Conservation (phyloP, 2,888 invertebrate genomes). For the Galerucella nymphaeae region DNA sequence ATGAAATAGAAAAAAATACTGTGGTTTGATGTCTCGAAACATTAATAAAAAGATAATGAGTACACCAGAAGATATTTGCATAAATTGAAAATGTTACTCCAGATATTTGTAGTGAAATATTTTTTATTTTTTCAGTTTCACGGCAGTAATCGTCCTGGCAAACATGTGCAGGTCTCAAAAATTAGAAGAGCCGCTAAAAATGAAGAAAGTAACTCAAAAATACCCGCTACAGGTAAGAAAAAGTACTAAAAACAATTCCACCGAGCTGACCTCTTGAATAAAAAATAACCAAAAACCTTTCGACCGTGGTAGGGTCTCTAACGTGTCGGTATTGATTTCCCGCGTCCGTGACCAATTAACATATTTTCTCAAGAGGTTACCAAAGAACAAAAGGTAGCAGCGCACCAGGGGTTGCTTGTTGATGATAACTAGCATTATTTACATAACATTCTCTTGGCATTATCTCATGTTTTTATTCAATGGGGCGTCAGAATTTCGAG, state of each 20-base stretch:
- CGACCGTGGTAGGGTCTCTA: background rate
- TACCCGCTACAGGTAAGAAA: constrained; percentile 56
- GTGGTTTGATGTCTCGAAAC: no score
- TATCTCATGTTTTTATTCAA: constrained; percentile 45
- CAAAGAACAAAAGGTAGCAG: constrained; percentile 29
- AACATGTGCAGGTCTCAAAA: constrained; percentile 54
- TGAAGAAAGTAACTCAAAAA: constrained; percentile 48
- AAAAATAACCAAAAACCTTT: background rate
- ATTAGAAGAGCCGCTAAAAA: constrained; percentile 44
- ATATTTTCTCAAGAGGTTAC: constrained; percentile 22
- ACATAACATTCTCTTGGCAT: constrained; percentile 46
- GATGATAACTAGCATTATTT: constrained; percentile 44
- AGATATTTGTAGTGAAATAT: background rate
- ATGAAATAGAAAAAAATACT: no score
- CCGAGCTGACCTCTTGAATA: background rate
- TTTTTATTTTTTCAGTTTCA: constrained; percentile 56
- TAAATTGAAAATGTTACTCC: background rate
- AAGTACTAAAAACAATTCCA: background rate
- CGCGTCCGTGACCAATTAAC: constrained; percentile 20
- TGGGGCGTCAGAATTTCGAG: constrained; percentile 45
- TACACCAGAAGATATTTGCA: background rate
- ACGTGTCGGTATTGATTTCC: constrained; percentile 1
- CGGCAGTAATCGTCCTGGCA: constrained; percentile 54
- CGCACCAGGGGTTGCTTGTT: constrained; percentile 40
- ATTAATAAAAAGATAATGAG: no score